Evolutionary conservation across 2,797 vertebrate genomes (phyloP).

Genomic region (Liparis tanakae): DNA sequence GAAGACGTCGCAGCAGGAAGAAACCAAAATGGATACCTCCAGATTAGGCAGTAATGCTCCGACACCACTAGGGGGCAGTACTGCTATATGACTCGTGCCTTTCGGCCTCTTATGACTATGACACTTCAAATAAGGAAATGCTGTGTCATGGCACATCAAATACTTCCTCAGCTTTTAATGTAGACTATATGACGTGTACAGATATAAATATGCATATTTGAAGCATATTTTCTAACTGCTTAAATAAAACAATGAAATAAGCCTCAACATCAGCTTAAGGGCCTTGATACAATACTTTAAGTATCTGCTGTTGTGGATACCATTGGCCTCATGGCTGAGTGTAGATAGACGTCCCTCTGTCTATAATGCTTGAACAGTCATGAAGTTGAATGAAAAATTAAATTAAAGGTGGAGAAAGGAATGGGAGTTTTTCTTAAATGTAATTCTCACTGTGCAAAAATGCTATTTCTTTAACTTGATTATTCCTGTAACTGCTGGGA

Average conservation of each 20-base stretch:
- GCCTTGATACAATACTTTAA: not conserved
- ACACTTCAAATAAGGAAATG: not conserved
- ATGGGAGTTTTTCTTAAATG: not conserved
- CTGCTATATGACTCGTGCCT: not conserved
- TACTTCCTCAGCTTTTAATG: slow-evolving; percentile 2
- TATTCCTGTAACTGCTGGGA: slow-evolving; percentile 14
- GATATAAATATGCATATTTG: not conserved
- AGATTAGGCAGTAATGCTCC: slow-evolving; percentile 15
- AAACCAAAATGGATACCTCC: slow-evolving; percentile 56
- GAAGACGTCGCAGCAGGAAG: not conserved
- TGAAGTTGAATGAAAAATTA: not conserved
- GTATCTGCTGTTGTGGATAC: not conserved
- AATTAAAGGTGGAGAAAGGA: not conserved
- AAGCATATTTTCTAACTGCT: not conserved
- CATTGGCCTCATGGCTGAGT: not conserved
- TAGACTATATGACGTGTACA: not conserved
- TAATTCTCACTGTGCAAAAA: slow-evolving; percentile 24
- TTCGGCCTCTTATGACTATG: not conserved
- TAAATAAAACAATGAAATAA: not conserved
- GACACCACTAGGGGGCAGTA: slow-evolving; percentile 52
- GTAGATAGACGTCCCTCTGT: not conserved
- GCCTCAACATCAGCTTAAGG: not conserved
- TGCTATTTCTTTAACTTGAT: not conserved
- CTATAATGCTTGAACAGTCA: not conserved
- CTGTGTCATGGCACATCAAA: not conserved